phyloP scores from a whole-genome alignment of 2,797 vertebrate genomes.

The Neosilurus hyrtlii region DNA sequence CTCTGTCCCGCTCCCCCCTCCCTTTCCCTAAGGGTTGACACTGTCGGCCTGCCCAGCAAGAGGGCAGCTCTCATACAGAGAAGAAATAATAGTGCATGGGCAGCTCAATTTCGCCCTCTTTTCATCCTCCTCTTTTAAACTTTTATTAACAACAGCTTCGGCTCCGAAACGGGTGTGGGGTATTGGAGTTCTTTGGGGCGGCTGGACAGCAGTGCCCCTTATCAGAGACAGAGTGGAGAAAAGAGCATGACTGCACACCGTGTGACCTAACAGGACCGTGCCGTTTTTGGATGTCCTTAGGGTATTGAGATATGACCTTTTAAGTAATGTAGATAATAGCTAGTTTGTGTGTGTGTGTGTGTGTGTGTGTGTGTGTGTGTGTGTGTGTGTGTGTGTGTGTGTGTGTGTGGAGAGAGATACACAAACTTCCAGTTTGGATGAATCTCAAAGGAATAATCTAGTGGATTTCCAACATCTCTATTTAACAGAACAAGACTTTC shows the following conservation, averaged over 20 bases:
- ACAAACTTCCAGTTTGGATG: not conserved
- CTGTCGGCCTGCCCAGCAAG: conserved; percentile 73
- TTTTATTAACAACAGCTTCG: conserved; percentile 84
- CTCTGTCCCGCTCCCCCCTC: conserved; percentile 35
- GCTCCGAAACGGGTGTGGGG: conserved; percentile 68
- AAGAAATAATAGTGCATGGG: conserved; percentile 78
- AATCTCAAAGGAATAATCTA: not conserved
- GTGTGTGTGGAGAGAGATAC: not conserved
- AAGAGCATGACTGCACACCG: conserved; percentile 42
- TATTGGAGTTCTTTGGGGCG: conserved; percentile 39
- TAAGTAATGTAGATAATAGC: conserved; percentile 4
- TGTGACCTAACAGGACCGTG: conserved; percentile 16
- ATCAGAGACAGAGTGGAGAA: conserved; percentile 68
- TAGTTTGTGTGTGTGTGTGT: not conserved
- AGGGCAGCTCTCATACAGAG: conserved; percentile 80
- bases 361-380: not conserved
- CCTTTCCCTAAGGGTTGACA: conserved; percentile 64
- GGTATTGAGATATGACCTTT: conserved; percentile 18
- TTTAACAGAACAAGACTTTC: conserved; percentile 8
- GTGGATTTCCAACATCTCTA: not conserved
- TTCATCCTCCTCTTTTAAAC: conserved; percentile 82
- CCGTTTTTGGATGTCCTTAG: conserved; percentile 9
- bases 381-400: too few relatives aligned
- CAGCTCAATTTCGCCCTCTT: conserved; percentile 81
- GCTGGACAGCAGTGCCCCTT: conserved; percentile 30